These are phyloP conservation scores for Uloborus plumipes DNA, from an alignment of 2,888 invertebrate genomes.

Conservation along the genomic window DNA sequence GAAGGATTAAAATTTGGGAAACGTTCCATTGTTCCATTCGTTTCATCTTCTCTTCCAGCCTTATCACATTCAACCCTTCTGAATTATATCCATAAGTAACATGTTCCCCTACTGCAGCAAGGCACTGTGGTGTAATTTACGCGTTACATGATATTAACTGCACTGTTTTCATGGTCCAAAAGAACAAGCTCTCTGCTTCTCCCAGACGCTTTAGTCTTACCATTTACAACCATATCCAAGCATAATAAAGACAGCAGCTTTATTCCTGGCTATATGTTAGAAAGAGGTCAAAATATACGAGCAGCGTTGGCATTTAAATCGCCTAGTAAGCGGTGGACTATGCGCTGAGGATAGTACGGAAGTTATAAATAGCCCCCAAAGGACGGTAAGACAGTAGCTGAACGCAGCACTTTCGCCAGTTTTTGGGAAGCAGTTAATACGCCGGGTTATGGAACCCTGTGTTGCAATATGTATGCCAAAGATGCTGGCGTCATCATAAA, in stretches of 20 bases:
- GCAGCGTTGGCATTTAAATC: conserved; percentile 61
- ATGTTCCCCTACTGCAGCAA: background rate
- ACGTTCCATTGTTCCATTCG: too few relatives aligned
- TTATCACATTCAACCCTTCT: too few relatives aligned
- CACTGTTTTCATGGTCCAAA: conserved; percentile 28
- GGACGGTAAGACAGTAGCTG: conserved; percentile 20
- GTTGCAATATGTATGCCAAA: conserved; percentile 55
- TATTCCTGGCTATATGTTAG: conserved; percentile 55
- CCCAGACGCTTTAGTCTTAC: conserved; percentile 15
- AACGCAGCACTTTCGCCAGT: conserved; percentile 41
- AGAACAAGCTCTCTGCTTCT: background rate
- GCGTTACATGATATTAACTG: conserved; percentile 46
- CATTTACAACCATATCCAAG: conserved; percentile 34
- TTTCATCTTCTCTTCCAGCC: too few relatives aligned
- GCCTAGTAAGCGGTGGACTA: conserved; percentile 47
- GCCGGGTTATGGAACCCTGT: conserved; percentile 44
- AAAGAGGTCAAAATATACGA: conserved; percentile 57
- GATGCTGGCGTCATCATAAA: conserved; percentile 34
- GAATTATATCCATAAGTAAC: too few relatives aligned
- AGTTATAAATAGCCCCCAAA: conserved; percentile 58
- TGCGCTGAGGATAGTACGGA: background rate
- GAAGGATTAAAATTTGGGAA: too few relatives aligned
- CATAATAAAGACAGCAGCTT: conserved; percentile 60
- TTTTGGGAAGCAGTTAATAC: conserved; percentile 48
- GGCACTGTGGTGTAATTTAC: conserved; percentile 43